Evolutionary conservation across 1,140 invertebrate species (phyloP), one percentile per base, ranked within the genome.

Genomic region (Micrasema minimum): DNA sequence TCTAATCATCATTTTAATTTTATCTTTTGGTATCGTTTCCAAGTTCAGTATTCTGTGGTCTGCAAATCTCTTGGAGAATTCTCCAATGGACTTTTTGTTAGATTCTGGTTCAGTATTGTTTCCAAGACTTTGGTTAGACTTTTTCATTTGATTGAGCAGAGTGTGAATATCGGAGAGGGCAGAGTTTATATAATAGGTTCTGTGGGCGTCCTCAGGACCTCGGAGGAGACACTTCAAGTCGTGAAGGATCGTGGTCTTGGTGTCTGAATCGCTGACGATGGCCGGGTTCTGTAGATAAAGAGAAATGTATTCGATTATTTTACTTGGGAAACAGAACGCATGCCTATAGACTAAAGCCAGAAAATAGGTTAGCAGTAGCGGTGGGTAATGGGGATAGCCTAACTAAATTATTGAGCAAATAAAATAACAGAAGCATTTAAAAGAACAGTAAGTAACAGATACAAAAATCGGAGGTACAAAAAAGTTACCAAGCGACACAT

Each of bases 161-260:
- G 80, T 67, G 35, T 88, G 80, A 2, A 91, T 71, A 79, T 92
- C 88, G 16, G 88, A 90, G 0, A 92, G 77, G 1, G 89, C 87
- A 67, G 81, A 79, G 12, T 79, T 62, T n/a, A 84, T 67, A 71
- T 88, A 88, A 74, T 82, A 83, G 45, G 75, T 81, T 61, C 76
- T 77, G 69, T 87, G 81, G 7, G 74, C 74, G 37, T 76, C 45
- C 41, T 81, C 79, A 2, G 86, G 86, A 5, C 87, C 86, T 62
- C 76, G 77, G 3, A 87, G 69, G 48, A 88, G 85, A n/a, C 67
- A 76, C 71, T 78, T 71, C 0, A 84, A 75, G 69, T 86, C 85
- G 38, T 82, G 75, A 69, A 80, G 77, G 35, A 87, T 78, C 9
- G 72, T 61, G 35, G 72, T 31, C 26, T 81, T 69, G 53, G 79